phyloP scores from a whole-genome alignment of 2,888 invertebrate genomes.

The Drosophila leonis region DNA sequence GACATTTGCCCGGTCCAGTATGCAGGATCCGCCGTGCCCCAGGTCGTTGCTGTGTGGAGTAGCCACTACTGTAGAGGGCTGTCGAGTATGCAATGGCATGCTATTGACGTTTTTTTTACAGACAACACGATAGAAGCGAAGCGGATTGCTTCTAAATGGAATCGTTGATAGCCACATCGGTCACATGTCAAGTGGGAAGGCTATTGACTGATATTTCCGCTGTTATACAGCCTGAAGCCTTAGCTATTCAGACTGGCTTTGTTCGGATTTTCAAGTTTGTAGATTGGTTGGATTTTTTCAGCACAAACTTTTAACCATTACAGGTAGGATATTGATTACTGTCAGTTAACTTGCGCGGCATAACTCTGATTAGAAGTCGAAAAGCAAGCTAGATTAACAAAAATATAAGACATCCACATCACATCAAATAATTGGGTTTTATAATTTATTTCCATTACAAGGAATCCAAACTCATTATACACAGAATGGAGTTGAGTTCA shows the following conservation, averaged over 20 bases:
- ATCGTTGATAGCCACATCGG: slow-evolving; percentile 70
- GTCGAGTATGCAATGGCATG: slow-evolving; percentile 38
- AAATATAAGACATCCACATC: neutral
- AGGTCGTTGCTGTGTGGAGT: slow-evolving; percentile 30
- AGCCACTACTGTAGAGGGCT: slow-evolving; percentile 15
- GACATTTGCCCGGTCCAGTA: slow-evolving; percentile 50
- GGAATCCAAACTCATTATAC: neutral
- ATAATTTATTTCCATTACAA: neutral
- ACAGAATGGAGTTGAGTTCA: neutral
- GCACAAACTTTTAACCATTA: neutral
- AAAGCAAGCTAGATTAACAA: neutral
- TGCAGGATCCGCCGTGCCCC: slow-evolving; percentile 14
- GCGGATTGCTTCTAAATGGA: slow-evolving; percentile 61
- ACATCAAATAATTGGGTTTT: slow-evolving; percentile 3
- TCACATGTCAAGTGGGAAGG: slow-evolving; percentile 74
- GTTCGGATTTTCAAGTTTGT: slow-evolving; percentile 15
- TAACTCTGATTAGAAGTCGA: neutral
- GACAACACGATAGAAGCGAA: slow-evolving; percentile 5
- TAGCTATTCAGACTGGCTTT: slow-evolving; percentile 6
- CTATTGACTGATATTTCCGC: slow-evolving; percentile 50
- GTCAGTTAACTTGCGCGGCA: neutral
- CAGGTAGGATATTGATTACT: neutral
- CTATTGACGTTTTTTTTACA: slow-evolving; percentile 25
- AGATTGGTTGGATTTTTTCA: slow-evolving; percentile 7
- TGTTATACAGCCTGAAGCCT: slow-evolving; percentile 1